Evolutionary conservation across 2,888 invertebrate genomes (phyloP), one percentile per base, ranked within the genome.

Genomic region (Ophion ventricosus): DNA sequence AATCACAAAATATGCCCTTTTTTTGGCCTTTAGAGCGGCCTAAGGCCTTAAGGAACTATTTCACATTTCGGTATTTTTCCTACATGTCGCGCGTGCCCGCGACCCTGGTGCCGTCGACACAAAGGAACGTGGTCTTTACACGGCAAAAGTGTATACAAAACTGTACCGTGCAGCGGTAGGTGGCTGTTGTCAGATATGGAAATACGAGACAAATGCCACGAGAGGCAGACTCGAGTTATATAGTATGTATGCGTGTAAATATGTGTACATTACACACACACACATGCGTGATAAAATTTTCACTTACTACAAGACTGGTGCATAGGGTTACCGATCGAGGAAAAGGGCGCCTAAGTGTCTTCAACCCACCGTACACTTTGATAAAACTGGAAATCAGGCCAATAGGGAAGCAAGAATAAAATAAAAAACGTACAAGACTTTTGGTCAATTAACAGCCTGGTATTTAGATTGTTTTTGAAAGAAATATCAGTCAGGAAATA

Each of bases 61-160:
- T 57, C 73, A 25, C 26, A 72, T 74, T 81, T 81, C 67, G 29
- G 69, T 81, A 80, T 74, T 73, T 84, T 78, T 77, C 69, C 69
- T 67, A 35, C 35, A 7, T n/a, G n/a, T n/a, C n/a, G n/a, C n/a
- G n/a, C 35, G 35, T 5, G 35, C 35, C 7, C 35, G 59, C 23
- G 69, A 56, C 23, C 54, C 72, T 29, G 80, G 72, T 72, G 56
- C 72, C 74, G 49, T 43, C 23, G 61, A 23, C 56, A 23, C 23
- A 70, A 56, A 67, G 59, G 29, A 25, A n/a, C 40, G 70, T 40
- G 56, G 43, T 25, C 63, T 76, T 76, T 40, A 29, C 54, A 25
- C 70, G 43, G 43, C 79, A 70, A 75, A 56, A 64, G 74, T 64
- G 56, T 57, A 25, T 69, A 35, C 54, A 29, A 57, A 63, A 70